These are phyloP conservation scores for Aplochiton taeniatus DNA, from an alignment of 2,797 vertebrate genomes.

Conservation along the genomic window DNA sequence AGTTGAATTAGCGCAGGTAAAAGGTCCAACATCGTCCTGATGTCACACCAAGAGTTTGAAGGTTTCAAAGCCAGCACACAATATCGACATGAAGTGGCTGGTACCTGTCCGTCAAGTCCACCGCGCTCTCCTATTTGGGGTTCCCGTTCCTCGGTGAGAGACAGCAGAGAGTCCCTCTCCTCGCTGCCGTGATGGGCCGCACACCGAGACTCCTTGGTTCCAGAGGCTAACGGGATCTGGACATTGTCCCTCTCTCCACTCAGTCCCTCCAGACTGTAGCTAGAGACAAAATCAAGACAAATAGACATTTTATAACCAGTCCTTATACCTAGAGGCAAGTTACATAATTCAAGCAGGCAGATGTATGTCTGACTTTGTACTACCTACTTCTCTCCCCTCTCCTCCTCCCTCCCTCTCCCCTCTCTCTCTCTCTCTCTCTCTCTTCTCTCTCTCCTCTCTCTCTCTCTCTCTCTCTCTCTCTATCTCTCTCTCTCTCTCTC, in stretches of 20 bases:
- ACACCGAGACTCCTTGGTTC: conserved; percentile 68
- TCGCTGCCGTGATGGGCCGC: conserved; percentile 71
- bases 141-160: conserved; percentile 85
- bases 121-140: conserved; percentile 73
- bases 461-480: neutral
- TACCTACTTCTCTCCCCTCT: too few species aligned
- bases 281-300: conserved; percentile 64
- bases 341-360: too few species aligned
- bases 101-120: conserved; percentile 79
- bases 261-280: conserved; percentile 96
- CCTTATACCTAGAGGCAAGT: too few species aligned
- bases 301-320: neutral
- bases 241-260: conserved; percentile 73
- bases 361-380: too few species aligned
- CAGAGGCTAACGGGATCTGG: conserved; percentile 67
- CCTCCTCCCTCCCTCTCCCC: neutral
- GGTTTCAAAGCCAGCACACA: too few species aligned
- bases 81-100: neutral
- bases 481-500: neutral
- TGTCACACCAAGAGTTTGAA: too few species aligned
- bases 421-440: neutral
- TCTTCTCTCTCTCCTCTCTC: neutral
- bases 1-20: too few species aligned
- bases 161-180: conserved; percentile 83
- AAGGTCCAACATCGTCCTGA: too few species aligned